Evolutionary conservation across 2,113 vertebrate genomes (phyloP).

Genomic region (Mystacornis crossleyi): DNA sequence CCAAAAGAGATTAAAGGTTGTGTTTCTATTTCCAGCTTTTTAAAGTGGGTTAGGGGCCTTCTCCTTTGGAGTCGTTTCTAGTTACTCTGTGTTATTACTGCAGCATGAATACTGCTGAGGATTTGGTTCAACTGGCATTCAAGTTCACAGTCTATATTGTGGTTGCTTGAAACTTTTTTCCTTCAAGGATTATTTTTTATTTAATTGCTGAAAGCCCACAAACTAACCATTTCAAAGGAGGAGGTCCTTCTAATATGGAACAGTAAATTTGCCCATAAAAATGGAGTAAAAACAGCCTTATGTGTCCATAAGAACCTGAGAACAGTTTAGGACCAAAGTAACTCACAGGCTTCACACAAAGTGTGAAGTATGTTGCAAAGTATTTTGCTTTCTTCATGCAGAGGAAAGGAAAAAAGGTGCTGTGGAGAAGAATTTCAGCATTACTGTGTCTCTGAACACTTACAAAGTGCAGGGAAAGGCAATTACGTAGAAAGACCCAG

Average conservation of each 20-base stretch:
- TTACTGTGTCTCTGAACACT: background rate
- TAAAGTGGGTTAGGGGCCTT: background rate
- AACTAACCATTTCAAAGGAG: background rate
- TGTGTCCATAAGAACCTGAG: background rate
- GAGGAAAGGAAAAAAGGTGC: background rate
- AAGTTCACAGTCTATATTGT: background rate
- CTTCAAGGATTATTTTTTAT: slow-evolving; percentile 3
- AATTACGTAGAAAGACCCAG: background rate
- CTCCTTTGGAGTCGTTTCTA: background rate
- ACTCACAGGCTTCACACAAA: background rate
- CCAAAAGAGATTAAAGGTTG: background rate
- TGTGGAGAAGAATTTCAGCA: background rate
- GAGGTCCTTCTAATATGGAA: background rate
- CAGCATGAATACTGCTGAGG: background rate
- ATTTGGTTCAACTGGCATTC: background rate
- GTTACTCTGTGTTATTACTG: background rate
- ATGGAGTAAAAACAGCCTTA: background rate
- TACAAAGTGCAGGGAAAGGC: background rate
- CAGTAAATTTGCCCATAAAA: background rate
- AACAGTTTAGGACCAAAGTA: background rate
- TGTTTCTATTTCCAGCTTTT: background rate
- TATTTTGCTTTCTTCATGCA: background rate
- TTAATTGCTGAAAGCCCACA: background rate
- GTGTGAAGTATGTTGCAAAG: no score
- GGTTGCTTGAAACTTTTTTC: background rate